These are phyloP conservation scores for Loris lydekkerianus DNA, from an alignment of 2,797 vertebrate species.

Conservation along the genomic window DNA sequence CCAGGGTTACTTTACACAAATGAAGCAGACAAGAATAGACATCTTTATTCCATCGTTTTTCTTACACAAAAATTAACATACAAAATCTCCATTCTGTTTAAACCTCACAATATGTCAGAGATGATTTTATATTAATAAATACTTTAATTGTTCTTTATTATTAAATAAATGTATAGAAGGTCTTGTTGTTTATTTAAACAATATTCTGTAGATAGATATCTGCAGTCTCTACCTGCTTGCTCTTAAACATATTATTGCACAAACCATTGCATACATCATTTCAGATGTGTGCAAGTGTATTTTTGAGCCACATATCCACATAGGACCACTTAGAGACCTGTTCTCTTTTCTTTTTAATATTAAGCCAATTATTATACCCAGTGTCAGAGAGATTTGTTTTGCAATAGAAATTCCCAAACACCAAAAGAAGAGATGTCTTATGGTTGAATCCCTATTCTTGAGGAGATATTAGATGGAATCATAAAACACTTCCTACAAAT, in stretches of 20 bases:
- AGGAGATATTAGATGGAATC: not conserved
- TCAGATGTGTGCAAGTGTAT: not conserved
- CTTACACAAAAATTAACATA: conserved; percentile 1
- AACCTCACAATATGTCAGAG: not conserved
- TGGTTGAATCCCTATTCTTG: not conserved
- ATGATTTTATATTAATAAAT: conserved; percentile 3
- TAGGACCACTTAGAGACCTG: not conserved
- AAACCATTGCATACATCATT: not conserved
- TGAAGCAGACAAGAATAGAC: not conserved
- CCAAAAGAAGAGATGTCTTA: not conserved
- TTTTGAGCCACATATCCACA: not conserved
- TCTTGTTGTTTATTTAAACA: conserved; percentile 22
- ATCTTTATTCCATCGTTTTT: not conserved
- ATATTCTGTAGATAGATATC: not conserved
- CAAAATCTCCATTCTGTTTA: not conserved
- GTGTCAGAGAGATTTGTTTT: conserved; percentile 22
- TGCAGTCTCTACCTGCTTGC: not conserved
- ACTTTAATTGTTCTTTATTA: conserved; percentile 21
- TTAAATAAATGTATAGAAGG: not conserved
- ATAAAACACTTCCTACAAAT: not conserved
- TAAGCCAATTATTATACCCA: not conserved
- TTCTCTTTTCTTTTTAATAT: not conserved
- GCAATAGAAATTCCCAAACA: not conserved
- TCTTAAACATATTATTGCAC: conserved; percentile 9
- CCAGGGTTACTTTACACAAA: not conserved